Conservation (phyloP, 2,888 invertebrate species). For the Gymnocheta viridis region DNA sequence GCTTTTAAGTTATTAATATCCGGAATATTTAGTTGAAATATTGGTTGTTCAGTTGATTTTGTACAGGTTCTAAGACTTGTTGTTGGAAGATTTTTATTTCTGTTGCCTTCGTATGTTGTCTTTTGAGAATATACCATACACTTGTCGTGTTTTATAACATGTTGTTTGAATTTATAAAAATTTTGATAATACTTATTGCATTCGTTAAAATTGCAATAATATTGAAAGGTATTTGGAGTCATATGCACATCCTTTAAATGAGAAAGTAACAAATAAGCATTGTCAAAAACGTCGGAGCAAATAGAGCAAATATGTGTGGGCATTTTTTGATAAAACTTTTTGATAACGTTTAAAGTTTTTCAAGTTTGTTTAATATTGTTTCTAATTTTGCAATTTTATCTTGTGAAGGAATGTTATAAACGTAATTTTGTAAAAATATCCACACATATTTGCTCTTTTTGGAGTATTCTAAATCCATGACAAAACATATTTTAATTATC, state of each 20-base stretch:
- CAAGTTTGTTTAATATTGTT: slow-evolving; percentile 31
- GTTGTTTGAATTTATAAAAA: slow-evolving; percentile 32
- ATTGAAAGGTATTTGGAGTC: slow-evolving; percentile 28
- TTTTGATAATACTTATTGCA: slow-evolving; percentile 31
- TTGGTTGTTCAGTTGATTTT: slow-evolving; percentile 7
- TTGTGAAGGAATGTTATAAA: slow-evolving; percentile 36
- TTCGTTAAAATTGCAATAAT: slow-evolving; percentile 25
- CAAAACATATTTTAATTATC: slow-evolving; percentile 34
- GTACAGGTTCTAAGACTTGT: slow-evolving; percentile 6
- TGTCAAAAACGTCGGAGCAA: slow-evolving; percentile 26
- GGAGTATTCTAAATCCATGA: slow-evolving; percentile 29
- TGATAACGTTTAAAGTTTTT: slow-evolving; percentile 38
- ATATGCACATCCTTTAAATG: slow-evolving; percentile 22
- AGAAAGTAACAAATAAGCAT: slow-evolving; percentile 21
- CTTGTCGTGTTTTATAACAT: slow-evolving; percentile 25
- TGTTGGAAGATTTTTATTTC: slow-evolving; percentile 13
- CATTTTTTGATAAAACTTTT: slow-evolving; percentile 15
- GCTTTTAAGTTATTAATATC: slow-evolving; percentile 23
- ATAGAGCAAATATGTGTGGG: slow-evolving; percentile 28
- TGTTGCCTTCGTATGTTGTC: slow-evolving; percentile 12
- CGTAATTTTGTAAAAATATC: slow-evolving; percentile 35
- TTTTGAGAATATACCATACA: slow-evolving; percentile 13
- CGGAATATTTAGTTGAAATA: slow-evolving; percentile 16
- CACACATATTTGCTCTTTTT: slow-evolving; percentile 47
- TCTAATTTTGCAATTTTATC: slow-evolving; percentile 31